Percentiles rank a stretch among this genome's conserved stretches.
These are phyloP conservation scores for Takifugu rubripes DNA, from an alignment of 2,797 vertebrate species.

Conservation along the genomic window DNA sequence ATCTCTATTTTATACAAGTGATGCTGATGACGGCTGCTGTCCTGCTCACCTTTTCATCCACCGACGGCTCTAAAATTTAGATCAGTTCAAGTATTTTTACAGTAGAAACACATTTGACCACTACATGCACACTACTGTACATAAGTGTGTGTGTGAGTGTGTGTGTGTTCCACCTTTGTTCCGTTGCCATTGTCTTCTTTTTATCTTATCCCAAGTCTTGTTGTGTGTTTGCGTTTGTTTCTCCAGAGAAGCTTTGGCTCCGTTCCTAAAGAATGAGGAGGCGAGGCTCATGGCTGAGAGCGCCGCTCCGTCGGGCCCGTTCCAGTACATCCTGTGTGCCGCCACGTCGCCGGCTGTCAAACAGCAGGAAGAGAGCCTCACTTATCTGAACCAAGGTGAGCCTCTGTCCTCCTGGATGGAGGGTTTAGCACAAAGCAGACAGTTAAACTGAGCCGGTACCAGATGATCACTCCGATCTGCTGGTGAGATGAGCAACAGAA, in stretches of 20 bases:
- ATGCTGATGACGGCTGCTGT: too few species aligned
- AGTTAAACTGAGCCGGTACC: too few species aligned
- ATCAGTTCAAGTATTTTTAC: background rate
- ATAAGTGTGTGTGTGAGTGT: background rate
- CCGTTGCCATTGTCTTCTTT: background rate
- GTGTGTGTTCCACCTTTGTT: constrained; percentile 19
- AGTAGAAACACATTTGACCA: too few species aligned
- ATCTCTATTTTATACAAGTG: too few species aligned
- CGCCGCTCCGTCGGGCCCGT: constrained; percentile 73
- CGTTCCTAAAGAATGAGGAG: constrained; percentile 88
- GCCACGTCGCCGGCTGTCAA: constrained; percentile 91
- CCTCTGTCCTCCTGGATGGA: constrained; percentile 2
- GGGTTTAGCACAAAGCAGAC: too few species aligned
- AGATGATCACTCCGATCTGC: too few species aligned
- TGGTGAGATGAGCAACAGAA: too few species aligned
- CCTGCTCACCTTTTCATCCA: too few species aligned
- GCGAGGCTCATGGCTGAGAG: constrained; percentile 78
- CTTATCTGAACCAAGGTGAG: constrained; percentile 95
- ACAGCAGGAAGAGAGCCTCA: constrained; percentile 89
- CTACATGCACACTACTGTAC: too few species aligned
- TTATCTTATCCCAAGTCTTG: background rate
- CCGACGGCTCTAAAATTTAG: background rate
- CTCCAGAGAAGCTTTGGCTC: constrained; percentile 72
- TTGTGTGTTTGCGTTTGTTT: background rate
- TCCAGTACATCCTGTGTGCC: constrained; percentile 87